phyloP scores from a whole-genome alignment of 1,140 invertebrate genomes.

The Diuraphis noxia region DNA sequence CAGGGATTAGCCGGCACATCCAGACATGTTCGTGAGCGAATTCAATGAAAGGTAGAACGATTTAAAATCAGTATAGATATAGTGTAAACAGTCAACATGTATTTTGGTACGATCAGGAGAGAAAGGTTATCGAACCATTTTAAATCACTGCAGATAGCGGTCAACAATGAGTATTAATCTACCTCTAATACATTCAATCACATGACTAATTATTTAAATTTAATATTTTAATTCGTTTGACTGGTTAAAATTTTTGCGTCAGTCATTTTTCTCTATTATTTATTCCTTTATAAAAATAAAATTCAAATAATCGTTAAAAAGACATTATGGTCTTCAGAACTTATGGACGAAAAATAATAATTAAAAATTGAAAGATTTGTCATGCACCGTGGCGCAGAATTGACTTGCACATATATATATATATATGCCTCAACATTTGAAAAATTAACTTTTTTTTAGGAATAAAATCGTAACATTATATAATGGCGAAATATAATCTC shows the following conservation, averaged over 20 bases:
- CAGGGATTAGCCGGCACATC: background rate
- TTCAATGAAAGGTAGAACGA: background rate
- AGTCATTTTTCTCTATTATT: background rate
- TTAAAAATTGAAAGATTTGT: background rate
- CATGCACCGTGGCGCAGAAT: background rate
- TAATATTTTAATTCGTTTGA: background rate
- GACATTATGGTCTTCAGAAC: no score
- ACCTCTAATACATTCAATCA: background rate
- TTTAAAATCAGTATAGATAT: background rate
- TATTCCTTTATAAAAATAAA: background rate
- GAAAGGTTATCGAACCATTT: background rate
- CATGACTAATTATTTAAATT: background rate
- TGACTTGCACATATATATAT: no score
- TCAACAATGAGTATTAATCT: background rate
- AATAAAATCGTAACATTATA: background rate
- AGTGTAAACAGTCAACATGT: background rate
- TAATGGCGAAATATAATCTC: background rate
- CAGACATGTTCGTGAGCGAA: background rate
- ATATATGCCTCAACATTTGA: background rate
- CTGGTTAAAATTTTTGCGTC: background rate
- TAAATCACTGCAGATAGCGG: background rate
- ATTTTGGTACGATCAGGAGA: background rate
- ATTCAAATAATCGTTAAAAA: background rate
- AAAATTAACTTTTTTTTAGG: background rate
- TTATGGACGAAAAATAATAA: background rate